Percentiles rank a stretch among this genome's conserved stretches.
phyloP scores from a whole-genome alignment of 2,113 vertebrate species.

The Malurus cyaneus region DNA sequence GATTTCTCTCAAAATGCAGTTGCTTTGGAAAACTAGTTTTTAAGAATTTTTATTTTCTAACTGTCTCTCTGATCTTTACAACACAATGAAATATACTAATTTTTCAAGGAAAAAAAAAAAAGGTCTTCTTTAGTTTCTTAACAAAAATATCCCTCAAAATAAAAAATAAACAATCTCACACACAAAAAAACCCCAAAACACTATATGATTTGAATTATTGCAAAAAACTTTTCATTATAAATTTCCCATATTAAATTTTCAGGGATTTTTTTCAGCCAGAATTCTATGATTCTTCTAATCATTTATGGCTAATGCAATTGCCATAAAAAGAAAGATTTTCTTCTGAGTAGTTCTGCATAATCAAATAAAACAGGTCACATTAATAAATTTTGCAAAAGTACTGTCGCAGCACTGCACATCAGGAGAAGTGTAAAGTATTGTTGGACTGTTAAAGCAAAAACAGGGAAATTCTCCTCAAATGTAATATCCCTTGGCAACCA shows the following conservation, averaged over 20 bases:
- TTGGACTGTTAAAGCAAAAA: neutral
- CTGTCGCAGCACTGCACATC: neutral
- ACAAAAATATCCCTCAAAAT: neutral
- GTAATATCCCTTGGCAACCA: neutral
- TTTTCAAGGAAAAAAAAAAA: neutral
- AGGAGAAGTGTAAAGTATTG: neutral
- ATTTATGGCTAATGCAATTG: neutral
- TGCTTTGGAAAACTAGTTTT: neutral
- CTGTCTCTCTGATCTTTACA: neutral
- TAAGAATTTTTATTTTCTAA: neutral
- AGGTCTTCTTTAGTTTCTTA: neutral
- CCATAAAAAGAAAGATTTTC: neutral
- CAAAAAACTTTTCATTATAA: neutral
- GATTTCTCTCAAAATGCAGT: neutral
- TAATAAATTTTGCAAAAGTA: conserved; percentile 26
- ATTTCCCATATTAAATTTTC: neutral
- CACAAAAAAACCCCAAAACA: neutral
- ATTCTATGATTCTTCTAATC: neutral
- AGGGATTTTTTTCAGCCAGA: neutral
- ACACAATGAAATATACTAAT: neutral
- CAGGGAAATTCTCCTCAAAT: neutral
- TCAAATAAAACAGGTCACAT: neutral
- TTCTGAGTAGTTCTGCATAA: neutral
- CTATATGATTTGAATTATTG: neutral
- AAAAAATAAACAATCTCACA: neutral